Evolutionary conservation across 2,888 invertebrate species (phyloP), one percentile per base, ranked within the genome.

Genomic region (Salticus scenicus): DNA sequence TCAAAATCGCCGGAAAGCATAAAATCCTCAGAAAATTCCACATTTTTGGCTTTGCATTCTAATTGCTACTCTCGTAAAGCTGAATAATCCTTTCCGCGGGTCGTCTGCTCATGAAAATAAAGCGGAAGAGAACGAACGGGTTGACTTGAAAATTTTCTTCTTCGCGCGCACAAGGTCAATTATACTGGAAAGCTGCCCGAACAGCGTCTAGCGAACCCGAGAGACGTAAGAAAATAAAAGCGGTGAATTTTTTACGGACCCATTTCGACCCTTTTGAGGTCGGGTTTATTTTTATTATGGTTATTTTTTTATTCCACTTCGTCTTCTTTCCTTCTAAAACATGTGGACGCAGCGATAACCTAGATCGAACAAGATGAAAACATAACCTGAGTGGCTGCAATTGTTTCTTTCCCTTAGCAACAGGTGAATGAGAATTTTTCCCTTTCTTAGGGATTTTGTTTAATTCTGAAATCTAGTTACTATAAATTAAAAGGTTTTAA

Each of bases 191-290:
- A 72, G 41, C 76, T 51, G 71, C 77, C 51, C 66, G 66, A 37
- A 33, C 31, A 31, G 37, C 33, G 37, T 37, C 51, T 51, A 67
- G 31, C 63, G 47, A 30, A 31, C 64, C 71, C 33, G 33, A 47
- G 31, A 66, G 57, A 77, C 74, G 57, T 66, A 37, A 72, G 83
- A 83, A 83, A 83, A 83, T 83, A 83, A 83, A 83, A 77, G 83
- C 83, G 75, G 71, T 64, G 76, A 76, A 71, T 82, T 75, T 76
- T 57, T 82, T 57, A 33, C 82, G 72, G 83, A 83, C 83, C 83
- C 72, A 83, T 77, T 83, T 47, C 76, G 66, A 77, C 76, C 76
- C 71, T 83, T 83, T 83, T 83, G 77, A 83, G 83, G 83, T 77
- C 83, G 77, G 67, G 77, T 77, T 83, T 83, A 66, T 37, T 72